Base-by-base conservation (phyloP, 2,797 vertebrate species). In the Oophaga sylvatica region DNA sequence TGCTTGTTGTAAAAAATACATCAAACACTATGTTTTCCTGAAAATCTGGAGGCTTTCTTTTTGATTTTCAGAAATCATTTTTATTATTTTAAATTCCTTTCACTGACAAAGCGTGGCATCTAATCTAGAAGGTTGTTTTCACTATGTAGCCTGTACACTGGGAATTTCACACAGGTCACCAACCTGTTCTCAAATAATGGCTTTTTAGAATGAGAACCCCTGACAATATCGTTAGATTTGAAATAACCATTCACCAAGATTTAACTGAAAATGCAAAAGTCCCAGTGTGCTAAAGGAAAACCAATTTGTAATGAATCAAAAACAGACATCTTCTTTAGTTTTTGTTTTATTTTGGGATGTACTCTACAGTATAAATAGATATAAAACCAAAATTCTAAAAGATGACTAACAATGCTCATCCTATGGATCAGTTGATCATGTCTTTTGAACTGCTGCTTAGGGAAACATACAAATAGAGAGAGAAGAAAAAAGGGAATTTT, bases 131-230 rank as follows among this genome's bases (percentile, higher is more conserved):
- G 45, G 17, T 71, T 86, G 20, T 86, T 77, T 85, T 85, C 60
- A 53, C 9, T 63, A 60, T 80, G 77, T 73, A 86, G 85, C 71
- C 78, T 86, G 76, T 80, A 80, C 56, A 56, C 77, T 86, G 85
- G 85, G 77, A 80, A 80, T 86, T 71, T 73, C 22, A 80, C 62
- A 87, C 35, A 87, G 85, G 79, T 81, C 85, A 87, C 85, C 62
- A 73, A 81, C 85, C 78, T 81, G 68, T 53, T 81, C 79, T 86
- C 63, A 80, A 29, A 80, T 86, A 80, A 86, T 87, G 68, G 79
- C 53, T 87, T 87, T 87, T 81, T 63, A 60, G 79, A 73, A 81
- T 29, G 65, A 75, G 79, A 75, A 75, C 79, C 79, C n/a, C 85
- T 81, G 67, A 81, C 78, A 80, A 48, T 80, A 86, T 80, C 65